These are phyloP conservation scores for Passer domesticus DNA, from an alignment of 2,113 vertebrate species.

Conservation along the genomic window DNA sequence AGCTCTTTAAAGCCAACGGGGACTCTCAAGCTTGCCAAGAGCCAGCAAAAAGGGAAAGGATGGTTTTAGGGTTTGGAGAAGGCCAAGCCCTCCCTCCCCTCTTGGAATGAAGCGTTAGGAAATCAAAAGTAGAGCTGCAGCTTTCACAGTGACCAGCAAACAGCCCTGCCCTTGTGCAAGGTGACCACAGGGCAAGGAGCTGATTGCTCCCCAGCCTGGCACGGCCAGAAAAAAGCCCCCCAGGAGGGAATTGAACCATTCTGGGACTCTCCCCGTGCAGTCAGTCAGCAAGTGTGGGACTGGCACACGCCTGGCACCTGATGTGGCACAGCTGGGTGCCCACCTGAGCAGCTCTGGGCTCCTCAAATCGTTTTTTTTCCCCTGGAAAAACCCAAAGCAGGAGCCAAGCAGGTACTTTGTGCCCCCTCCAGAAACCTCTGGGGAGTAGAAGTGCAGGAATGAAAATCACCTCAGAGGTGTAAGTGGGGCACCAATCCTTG, in stretches of 20 bases:
- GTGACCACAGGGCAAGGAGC: background rate
- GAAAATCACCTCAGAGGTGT: background rate
- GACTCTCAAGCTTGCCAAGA: background rate
- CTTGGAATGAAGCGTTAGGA: background rate
- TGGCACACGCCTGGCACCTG: fast-evolving
- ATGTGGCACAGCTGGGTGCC: fast-evolving
- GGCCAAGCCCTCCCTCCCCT: background rate
- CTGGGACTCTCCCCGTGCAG: background rate
- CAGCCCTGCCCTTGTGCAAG: fast-evolving
- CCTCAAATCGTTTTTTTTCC: fast-evolving
- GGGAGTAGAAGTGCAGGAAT: background rate
- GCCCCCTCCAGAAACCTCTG: background rate
- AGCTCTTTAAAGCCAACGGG: background rate
- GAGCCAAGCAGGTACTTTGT: background rate
- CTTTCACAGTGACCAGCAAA: background rate
- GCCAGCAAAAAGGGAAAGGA: background rate
- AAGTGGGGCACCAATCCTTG: background rate
- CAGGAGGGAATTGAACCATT: background rate
- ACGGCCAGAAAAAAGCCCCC: background rate
- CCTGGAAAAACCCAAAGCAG: background rate
- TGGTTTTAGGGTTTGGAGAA: background rate
- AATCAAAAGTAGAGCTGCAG: background rate
- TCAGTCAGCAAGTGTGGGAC: fast-evolving
- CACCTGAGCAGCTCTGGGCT: fast-evolving
- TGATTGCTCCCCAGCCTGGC: background rate